A percentile compares a stretch with the other conserved stretches of the same genome.
phyloP scores from a whole-genome alignment of 2,888 invertebrate genomes.

The Candidula unifasciata region DNA sequence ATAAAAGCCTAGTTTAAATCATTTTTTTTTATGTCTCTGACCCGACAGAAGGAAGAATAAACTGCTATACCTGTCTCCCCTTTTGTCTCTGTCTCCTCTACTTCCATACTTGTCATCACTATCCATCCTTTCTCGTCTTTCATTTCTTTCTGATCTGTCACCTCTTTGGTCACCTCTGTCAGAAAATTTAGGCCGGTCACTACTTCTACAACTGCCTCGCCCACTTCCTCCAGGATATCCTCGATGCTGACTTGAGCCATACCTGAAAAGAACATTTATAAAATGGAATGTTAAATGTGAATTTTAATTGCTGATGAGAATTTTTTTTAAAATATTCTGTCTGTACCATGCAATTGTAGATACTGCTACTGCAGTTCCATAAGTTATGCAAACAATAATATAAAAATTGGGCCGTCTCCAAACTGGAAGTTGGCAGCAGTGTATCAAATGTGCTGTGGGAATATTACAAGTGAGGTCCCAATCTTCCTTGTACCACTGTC shows the following conservation, averaged over 20 bases:
- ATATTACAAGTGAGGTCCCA: too few species aligned
- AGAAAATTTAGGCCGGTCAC: conserved; percentile 29
- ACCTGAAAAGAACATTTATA: conserved; percentile 1
- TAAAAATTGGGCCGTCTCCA: too few species aligned
- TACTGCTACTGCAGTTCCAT: too few species aligned
- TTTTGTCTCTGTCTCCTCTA: conserved; percentile 42
- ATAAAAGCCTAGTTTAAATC: too few species aligned
- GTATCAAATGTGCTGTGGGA: too few species aligned
- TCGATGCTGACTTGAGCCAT: conserved; percentile 20
- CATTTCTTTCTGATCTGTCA: conserved; percentile 20
- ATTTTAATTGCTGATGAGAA: too few species aligned
- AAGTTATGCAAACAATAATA: too few species aligned
- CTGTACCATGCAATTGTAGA: too few species aligned
- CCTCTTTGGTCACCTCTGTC: conserved; percentile 38
- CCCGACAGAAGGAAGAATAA: not conserved
- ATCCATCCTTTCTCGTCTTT: conserved; percentile 30
- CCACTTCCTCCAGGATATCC: conserved; percentile 22
- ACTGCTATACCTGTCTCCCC: conserved; percentile 23
- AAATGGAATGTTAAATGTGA: not conserved
- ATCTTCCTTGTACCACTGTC: too few species aligned
- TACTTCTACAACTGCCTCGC: conserved; percentile 13
- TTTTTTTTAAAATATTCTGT: too few species aligned
- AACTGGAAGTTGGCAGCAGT: too few species aligned
- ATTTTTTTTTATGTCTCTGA: too few species aligned
- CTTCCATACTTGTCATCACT: conserved; percentile 33